phyloP scores from a whole-genome alignment of 2,113 vertebrate genomes.

The Ptilonorhynchus violaceus region DNA sequence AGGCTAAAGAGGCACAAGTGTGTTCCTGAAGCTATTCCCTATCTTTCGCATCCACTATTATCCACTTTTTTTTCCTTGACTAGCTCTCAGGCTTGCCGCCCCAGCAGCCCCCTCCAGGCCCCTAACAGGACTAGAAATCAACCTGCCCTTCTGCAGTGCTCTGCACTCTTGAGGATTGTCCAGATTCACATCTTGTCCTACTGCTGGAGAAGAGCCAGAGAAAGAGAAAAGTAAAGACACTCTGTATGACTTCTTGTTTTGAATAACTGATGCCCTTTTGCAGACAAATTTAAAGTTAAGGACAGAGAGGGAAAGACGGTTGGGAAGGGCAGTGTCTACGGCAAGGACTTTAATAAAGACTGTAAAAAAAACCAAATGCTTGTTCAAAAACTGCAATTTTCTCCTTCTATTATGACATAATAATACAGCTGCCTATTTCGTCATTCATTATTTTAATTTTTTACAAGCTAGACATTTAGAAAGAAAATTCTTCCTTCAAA shows the following conservation, averaged over 20 bases:
- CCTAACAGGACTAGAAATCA: background rate
- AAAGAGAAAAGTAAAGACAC: background rate
- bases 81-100: rapidly evolving
- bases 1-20: background rate
- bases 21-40: background rate
- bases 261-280: background rate
- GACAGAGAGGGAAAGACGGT: background rate
- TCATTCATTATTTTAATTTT: background rate
- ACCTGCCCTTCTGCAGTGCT: rapidly evolving
- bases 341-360: background rate
- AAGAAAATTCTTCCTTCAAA: background rate
- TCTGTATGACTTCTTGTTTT: background rate
- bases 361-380: rapidly evolving
- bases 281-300: background rate
- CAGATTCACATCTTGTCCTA: background rate
- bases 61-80: background rate
- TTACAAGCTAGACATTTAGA: background rate
- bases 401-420: background rate
- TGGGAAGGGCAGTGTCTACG: background rate
- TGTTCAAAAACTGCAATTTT: background rate
- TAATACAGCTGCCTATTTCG: background rate
- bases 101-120: background rate
- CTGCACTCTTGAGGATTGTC: rapidly evolving
- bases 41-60: background rate
- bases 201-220: background rate